A percentile compares a stretch with the other conserved stretches of the same genome.
phyloP scores from a whole-genome alignment of 37 sponge, comb jelly and placozoan species.

The Axinella damicornis region DNA sequence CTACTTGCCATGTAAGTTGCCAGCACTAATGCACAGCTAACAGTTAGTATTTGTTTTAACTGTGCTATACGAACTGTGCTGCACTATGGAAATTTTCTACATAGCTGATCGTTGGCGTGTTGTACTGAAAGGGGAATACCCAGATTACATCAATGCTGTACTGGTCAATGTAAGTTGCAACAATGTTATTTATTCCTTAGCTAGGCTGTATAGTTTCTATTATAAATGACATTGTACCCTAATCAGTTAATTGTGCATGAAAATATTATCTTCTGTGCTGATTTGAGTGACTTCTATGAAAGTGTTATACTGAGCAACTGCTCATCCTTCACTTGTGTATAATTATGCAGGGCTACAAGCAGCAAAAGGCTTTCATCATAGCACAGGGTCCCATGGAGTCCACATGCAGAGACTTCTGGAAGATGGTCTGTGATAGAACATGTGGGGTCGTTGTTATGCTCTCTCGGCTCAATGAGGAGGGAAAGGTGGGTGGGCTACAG shows the following conservation, averaged over 20 bases:
- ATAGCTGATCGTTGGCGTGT: slow-evolving; percentile 56
- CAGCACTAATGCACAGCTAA: no score
- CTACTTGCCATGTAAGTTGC: slow-evolving; percentile 26
- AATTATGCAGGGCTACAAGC: slow-evolving; percentile 67
- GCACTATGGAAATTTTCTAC: no score
- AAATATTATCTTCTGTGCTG: no score
- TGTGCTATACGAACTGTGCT: no score
- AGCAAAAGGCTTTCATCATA: slow-evolving; percentile 71
- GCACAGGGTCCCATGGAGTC: slow-evolving; percentile 69
- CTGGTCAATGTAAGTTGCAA: slow-evolving; percentile 47
- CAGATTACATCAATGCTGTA: slow-evolving; percentile 71
- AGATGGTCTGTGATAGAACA: slow-evolving; percentile 51
- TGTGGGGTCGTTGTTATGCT: slow-evolving; percentile 45
- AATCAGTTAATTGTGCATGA: no score
- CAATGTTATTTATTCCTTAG: no score
- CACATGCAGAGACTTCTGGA: slow-evolving; percentile 75
- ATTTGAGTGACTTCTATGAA: no score
- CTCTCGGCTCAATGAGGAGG: slow-evolving; percentile 51
- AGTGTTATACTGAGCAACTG: no score
- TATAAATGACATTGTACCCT: no score
- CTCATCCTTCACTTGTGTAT: neutral
- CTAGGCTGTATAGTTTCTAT: no score
- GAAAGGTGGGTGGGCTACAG: slow-evolving; percentile 30
- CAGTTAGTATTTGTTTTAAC: no score
- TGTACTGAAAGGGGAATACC: slow-evolving; percentile 49